phyloP scores from a whole-genome alignment of 2,113 vertebrate genomes.

The Entelurus aequoreus region DNA sequence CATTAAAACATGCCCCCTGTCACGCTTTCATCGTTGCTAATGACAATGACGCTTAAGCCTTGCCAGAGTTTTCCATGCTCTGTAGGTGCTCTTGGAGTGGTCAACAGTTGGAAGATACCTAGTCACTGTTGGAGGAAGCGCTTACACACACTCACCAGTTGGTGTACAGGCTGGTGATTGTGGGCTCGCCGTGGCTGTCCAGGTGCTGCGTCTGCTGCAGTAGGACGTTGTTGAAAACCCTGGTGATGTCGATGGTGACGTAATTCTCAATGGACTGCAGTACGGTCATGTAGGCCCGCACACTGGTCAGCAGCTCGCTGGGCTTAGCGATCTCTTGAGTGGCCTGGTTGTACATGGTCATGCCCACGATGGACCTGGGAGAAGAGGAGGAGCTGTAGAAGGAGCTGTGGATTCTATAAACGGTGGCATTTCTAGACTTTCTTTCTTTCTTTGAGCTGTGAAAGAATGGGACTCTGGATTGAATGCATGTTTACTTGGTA shows the following conservation, averaged over 20 bases:
- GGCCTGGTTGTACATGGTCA: constrained; percentile 99
- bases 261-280: constrained; percentile 99
- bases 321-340: constrained; percentile 99
- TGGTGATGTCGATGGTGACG: constrained; percentile 97
- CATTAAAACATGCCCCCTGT: too few species aligned
- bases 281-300: constrained; percentile 97
- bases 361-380: constrained; percentile 95
- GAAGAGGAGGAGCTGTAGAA: background rate
- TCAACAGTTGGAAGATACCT: too few species aligned
- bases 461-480: background rate
- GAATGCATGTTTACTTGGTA: constrained; percentile 84
- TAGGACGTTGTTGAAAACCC: constrained; percentile 98
- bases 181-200: constrained; percentile 97
- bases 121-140: background rate
- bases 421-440: too few species aligned
- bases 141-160: constrained; percentile 78
- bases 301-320: constrained; percentile 94
- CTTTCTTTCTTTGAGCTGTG: too few species aligned
- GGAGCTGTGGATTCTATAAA: too few species aligned
- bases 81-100: too few species aligned
- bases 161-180: constrained; percentile 97
- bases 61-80: too few species aligned
- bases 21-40: too few species aligned
- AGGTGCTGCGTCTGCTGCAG: constrained; percentile 99
- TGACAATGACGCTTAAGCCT: too few species aligned